Evolutionary conservation across 2,797 vertebrate genomes (phyloP).

Genomic region (Gallirallus australis): DNA sequence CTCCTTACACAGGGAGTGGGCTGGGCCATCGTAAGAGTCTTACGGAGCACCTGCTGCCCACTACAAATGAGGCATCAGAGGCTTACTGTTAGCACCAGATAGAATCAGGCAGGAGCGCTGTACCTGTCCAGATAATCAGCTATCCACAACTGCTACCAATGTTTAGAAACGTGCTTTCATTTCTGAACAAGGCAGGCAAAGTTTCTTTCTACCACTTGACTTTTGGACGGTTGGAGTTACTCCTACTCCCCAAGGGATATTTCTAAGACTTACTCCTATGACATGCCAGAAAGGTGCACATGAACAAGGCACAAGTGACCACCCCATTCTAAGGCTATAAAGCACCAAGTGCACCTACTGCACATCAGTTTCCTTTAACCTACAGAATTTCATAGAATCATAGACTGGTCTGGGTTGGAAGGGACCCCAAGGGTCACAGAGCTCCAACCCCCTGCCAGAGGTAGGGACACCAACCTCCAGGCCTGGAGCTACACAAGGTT

Average conservation of each 20-base stretch:
- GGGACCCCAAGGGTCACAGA: no score
- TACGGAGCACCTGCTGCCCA: neutral
- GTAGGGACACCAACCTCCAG: no score
- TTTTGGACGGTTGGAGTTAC: neutral
- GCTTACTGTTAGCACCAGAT: neutral
- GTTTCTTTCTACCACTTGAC: neutral
- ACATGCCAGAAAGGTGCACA: neutral
- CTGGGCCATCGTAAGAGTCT: neutral
- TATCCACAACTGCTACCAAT: neutral
- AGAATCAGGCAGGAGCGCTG: neutral
- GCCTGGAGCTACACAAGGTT: no score
- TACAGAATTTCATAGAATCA: neutral
- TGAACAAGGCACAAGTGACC: neutral
- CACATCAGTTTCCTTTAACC: neutral
- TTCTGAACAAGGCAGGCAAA: neutral
- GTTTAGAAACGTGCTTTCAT: neutral
- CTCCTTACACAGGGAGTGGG: neutral
- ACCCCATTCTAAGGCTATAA: neutral
- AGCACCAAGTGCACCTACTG: neutral
- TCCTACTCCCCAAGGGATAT: neutral
- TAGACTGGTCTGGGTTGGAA: no score
- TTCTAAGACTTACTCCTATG: fast-evolving
- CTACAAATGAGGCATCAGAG: neutral
- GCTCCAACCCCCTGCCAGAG: no score
- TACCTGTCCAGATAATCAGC: neutral